Evolutionary conservation across 2,797 vertebrate species (phyloP).

Genomic region (Sebastes trivittatus): DNA sequence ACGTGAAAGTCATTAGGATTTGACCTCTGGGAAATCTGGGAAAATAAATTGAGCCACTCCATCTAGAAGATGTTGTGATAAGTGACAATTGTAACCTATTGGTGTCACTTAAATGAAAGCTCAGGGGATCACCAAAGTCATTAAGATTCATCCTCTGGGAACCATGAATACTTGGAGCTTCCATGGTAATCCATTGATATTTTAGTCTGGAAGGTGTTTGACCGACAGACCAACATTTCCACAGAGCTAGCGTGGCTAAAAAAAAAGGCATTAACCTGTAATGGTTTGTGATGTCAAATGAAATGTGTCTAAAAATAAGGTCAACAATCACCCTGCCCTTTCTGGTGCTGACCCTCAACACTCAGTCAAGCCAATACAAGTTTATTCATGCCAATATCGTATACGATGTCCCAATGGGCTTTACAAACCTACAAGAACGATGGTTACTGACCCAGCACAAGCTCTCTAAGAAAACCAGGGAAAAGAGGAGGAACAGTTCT

Average conservation of each 20-base stretch:
- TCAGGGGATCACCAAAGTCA: neutral
- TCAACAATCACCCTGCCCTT: neutral
- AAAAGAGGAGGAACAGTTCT: neutral
- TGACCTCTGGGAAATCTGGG: neutral
- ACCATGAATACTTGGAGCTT: neutral
- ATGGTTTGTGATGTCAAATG: neutral
- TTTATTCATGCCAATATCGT: neutral
- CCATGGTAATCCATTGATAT: neutral
- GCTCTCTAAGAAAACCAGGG: neutral
- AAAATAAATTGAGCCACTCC: neutral
- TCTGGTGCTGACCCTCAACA: neutral
- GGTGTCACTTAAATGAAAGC: neutral
- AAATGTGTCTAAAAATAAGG: neutral
- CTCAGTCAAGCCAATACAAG: slow-evolving; percentile 4
- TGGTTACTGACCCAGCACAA: neutral
- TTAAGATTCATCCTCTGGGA: neutral
- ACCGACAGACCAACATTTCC: neutral
- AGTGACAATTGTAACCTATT: neutral
- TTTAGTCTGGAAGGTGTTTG: neutral
- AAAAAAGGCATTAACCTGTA: neutral
- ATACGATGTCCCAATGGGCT: neutral
- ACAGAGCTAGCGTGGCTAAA: neutral
- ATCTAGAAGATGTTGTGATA: neutral
- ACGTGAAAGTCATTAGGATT: neutral
- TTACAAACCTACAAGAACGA: neutral